phyloP scores from a whole-genome alignment of 2,797 vertebrate species.

The Microtus agrestis region DNA sequence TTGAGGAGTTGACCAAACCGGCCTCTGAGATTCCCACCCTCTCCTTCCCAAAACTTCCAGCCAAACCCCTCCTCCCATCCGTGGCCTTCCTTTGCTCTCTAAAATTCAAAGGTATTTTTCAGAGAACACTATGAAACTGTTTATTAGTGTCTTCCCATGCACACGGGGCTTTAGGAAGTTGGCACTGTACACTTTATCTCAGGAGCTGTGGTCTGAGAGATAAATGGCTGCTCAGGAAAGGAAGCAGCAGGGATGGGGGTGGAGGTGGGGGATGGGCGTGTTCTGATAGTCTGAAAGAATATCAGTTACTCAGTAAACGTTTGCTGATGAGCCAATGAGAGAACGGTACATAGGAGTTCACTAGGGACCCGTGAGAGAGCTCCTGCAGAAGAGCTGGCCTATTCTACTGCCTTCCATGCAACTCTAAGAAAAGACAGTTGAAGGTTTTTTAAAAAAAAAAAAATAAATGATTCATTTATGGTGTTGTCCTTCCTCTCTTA shows the following conservation, averaged over 20 bases:
- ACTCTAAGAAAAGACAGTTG: neutral
- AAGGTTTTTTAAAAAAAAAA: neutral
- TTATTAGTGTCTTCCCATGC: neutral
- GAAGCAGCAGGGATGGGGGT: neutral
- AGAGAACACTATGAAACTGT: neutral
- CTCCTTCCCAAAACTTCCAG: neutral
- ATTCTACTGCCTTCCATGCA: neutral
- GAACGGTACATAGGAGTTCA: neutral
- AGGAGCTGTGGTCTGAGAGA: neutral
- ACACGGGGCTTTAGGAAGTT: neutral
- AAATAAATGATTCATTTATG: neutral
- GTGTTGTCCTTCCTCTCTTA: neutral
- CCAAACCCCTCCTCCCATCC: neutral
- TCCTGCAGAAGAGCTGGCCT: neutral
- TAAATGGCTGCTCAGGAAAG: neutral
- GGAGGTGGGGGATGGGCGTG: neutral
- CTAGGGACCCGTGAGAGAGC: neutral
- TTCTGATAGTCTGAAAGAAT: neutral
- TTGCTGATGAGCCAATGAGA: constrained; percentile 21
- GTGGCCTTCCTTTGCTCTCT: neutral
- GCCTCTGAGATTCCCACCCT: neutral
- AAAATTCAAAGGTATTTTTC: neutral
- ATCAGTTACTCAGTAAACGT: neutral
- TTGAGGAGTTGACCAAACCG: neutral
- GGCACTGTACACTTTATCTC: neutral